Conservation (phyloP, 2,797 vertebrate genomes). For the Heterohyrax brucei region DNA sequence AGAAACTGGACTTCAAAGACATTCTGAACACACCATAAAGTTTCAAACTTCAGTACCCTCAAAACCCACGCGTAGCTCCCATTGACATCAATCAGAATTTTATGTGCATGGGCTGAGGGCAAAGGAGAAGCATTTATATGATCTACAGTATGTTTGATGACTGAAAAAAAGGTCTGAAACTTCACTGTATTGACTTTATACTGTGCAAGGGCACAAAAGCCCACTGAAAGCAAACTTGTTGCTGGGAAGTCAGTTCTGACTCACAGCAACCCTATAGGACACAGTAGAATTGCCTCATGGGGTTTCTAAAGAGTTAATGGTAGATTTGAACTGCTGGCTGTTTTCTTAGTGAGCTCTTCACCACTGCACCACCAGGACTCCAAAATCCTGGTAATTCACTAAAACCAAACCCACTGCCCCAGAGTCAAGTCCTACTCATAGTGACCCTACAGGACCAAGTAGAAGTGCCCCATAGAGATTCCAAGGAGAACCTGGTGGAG, state of each 20-base stretch:
- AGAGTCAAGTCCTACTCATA: not conserved
- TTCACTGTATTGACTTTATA: slow-evolving; percentile 33
- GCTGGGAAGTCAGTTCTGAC: not conserved
- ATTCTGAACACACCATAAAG: slow-evolving; percentile 78
- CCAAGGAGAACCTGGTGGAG: not conserved
- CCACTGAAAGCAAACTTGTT: not conserved
- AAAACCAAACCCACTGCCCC: not conserved
- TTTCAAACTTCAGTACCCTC: slow-evolving; percentile 75
- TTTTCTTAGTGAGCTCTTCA: not conserved
- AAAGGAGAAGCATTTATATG: slow-evolving; percentile 67
- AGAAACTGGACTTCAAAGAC: slow-evolving; percentile 78
- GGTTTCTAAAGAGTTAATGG: not conserved
- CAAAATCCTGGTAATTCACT: not conserved
- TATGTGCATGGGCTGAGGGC: slow-evolving; percentile 62
- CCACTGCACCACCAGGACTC: not conserved
- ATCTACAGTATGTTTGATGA: slow-evolving; percentile 33
- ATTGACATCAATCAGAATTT: slow-evolving; percentile 78
- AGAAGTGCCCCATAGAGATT: not conserved
- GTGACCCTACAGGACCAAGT: not conserved
- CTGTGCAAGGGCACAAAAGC: slow-evolving; percentile 5
- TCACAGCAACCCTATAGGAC: not conserved
- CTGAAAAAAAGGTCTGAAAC: slow-evolving; percentile 33
- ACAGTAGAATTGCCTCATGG: not conserved
- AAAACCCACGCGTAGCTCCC: not conserved
- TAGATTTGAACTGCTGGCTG: too few species aligned